phyloP scores from a whole-genome alignment of 2,797 vertebrate genomes.

The Enteromius fasciolatus region DNA sequence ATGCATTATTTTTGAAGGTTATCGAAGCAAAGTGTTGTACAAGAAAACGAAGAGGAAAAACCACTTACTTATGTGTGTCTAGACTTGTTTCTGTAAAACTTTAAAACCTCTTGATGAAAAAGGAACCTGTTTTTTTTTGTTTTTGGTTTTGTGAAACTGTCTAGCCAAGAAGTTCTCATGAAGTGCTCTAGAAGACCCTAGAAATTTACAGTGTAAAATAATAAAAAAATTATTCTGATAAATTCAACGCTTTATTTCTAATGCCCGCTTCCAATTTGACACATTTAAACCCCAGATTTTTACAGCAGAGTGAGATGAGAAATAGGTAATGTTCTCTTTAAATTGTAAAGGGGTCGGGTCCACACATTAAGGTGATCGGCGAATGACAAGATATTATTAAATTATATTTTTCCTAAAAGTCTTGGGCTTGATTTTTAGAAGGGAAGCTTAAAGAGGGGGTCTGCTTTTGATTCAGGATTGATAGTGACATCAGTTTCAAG shows the following conservation, averaged over 20 bases:
- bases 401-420: not conserved
- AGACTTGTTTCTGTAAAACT: conserved; percentile 26
- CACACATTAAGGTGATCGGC: not conserved
- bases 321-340: not conserved
- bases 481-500: conserved; percentile 8
- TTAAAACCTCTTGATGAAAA: conserved; percentile 9
- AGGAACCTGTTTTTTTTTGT: not conserved
- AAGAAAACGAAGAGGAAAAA: not conserved
- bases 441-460: not conserved
- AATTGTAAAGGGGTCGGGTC: not conserved
- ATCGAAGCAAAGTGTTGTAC: not conserved
- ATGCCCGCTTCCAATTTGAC: not conserved
- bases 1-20: conserved; percentile 1
- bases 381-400: not conserved
- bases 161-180: not conserved
- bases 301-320: not conserved
- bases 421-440: not conserved
- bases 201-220: not conserved
- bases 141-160: not conserved
- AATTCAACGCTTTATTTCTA: not conserved
- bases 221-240: not conserved
- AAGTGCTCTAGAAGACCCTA: not conserved
- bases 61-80: not conserved
- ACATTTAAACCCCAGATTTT: not conserved
- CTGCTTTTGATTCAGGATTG: not conserved